Evolutionary conservation across 2,888 invertebrate genomes (phyloP).

Genomic region (Chymomyza caudatula): DNA sequence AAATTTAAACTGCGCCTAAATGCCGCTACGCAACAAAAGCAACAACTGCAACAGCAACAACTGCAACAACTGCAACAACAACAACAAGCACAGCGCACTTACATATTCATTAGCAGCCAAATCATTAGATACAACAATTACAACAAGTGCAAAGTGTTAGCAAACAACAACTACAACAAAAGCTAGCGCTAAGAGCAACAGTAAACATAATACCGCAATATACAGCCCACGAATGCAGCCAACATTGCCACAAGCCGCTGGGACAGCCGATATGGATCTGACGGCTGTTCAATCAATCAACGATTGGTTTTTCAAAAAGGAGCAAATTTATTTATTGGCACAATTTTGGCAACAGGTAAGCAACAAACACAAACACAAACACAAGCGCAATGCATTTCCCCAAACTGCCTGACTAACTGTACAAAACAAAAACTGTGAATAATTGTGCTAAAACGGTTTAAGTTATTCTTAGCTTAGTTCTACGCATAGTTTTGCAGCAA

Average conservation of each 20-base stretch:
- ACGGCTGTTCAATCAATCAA: constrained; percentile 95
- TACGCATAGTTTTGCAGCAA: no score
- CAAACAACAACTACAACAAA: constrained; percentile 10
- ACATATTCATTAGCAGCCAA: constrained; percentile 1
- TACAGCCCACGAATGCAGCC: constrained; percentile 84
- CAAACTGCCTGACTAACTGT: background rate
- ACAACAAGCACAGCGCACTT: constrained; percentile 7
- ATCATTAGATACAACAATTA: constrained; percentile 1
- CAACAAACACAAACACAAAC: constrained; percentile 10
- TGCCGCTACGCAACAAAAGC: background rate
- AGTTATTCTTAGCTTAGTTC: background rate
- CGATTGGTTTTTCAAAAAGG: constrained; percentile 97
- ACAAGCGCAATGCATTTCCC: background rate
- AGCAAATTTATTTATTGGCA: constrained; percentile 94
- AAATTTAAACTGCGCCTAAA: background rate
- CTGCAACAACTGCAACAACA: constrained; percentile 17
- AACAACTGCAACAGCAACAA: constrained; percentile 12
- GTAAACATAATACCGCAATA: background rate
- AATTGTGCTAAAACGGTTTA: constrained; percentile 15
- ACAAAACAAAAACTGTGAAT: background rate
- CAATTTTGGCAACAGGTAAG: constrained; percentile 98
- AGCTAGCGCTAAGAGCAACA: background rate
- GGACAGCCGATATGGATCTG: constrained; percentile 92
- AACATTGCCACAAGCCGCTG: constrained; percentile 84
- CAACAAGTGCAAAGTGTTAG: constrained; percentile 6